Base-by-base conservation (phyloP, 2,797 vertebrate species). In the Brachymystax lenok region DNA sequence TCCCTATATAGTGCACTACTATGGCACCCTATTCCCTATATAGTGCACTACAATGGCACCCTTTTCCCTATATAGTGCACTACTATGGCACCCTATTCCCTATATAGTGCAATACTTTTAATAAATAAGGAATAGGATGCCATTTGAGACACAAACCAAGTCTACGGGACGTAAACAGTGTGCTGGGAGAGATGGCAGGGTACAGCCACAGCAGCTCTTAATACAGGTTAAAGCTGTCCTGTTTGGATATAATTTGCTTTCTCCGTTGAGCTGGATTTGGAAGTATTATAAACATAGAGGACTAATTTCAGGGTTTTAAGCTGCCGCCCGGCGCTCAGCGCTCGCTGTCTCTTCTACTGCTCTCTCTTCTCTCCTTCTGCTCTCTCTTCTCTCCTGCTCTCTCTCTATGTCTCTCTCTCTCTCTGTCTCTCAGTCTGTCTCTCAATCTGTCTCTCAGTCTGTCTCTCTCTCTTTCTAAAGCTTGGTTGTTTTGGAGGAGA, bases 161-260 rank as follows among this genome's bases (percentile, higher is more conserved):
- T 2, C 19, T 59, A n/a, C 54, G 19, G 56, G 56, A 21, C 1
- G n/a, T 61, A 61, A 61, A 59, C 56, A 59, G 19, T n/a, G 6
- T 59, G n/a, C 56, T 21, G n/a, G 0, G 56, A 59, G 56, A 59
- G 19, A 59, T 21, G 7, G 21, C 56, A 59, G 56, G 19, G 56
- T 7, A 21, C n/a, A 59, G n/a, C 56, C 8, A 7, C 56, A 59
- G 56, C 6, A 59, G 56, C 19, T n/a, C 2, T 59, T 59, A 59
- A 59, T 59, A n/a, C 56, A 59, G n/a, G 56, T 59, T 59, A 59
- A 59, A 59, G n/a, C 56, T 59, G 56, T 59, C n/a, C 56, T 59
- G 56, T 59, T 59, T 59, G 19, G n/a, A 59, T 59, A 3, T 59
- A 0, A 59, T 59, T 59, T 59, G 21, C 5, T 59, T 59, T 59